These are phyloP conservation scores for Drosophila rellima DNA, from an alignment of 2,888 invertebrate species.

Conservation along the genomic window DNA sequence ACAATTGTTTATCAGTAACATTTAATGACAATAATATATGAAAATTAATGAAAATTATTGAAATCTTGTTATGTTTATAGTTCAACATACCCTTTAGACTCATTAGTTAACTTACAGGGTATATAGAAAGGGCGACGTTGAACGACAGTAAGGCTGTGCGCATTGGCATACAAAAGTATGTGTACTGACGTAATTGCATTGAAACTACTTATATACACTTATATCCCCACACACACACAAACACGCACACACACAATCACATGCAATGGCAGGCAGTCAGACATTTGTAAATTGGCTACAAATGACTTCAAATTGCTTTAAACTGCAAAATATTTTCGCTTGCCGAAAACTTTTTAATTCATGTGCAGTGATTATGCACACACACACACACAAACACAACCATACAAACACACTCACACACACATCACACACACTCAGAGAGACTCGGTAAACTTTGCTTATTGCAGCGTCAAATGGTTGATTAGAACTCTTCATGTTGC, in stretches of 20 bases:
- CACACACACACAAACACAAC: conserved; percentile 31
- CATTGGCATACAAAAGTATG: conserved; percentile 61
- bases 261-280: conserved; percentile 38
- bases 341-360: conserved; percentile 78
- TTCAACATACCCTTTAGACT: not conserved
- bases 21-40: no score
- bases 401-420: conserved; percentile 8
- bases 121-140: conserved; percentile 12
- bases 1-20: not conserved
- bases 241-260: conserved; percentile 18
- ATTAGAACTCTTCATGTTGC: conserved; percentile 61
- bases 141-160: conserved; percentile 52
- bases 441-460: conserved; percentile 19
- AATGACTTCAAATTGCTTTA: conserved; percentile 82
- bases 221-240: not conserved
- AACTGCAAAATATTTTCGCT: conserved; percentile 77
- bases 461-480: conserved; percentile 57
- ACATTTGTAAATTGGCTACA: conserved; percentile 79
- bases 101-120: conserved; percentile 13
- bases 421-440: not conserved
- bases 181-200: conserved; percentile 70
- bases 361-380: conserved; percentile 76
- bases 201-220: conserved; percentile 21
- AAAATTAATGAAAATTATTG: no score
- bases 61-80: not conserved